These are phyloP conservation scores for Liparis tanakae DNA, from an alignment of 2,797 vertebrate genomes.

Conservation along the genomic window DNA sequence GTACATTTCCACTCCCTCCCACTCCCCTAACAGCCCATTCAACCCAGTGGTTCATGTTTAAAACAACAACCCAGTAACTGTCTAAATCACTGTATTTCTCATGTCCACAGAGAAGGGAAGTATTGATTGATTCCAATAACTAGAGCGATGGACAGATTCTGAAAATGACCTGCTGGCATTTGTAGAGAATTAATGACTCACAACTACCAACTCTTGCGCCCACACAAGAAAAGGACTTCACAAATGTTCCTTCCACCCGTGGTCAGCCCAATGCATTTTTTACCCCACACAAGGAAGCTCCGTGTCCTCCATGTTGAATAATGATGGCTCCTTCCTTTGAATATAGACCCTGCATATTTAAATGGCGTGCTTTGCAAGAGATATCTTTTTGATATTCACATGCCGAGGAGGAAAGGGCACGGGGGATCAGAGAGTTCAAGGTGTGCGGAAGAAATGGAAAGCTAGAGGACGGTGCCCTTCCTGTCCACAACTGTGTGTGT, in stretches of 20 bases:
- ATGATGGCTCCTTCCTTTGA: conserved; percentile 39
- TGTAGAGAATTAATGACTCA: conserved; percentile 18
- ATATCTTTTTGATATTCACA: conserved; percentile 44
- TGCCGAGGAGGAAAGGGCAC: conserved; percentile 33
- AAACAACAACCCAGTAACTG: conserved; percentile 12
- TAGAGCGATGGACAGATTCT: conserved; percentile 24
- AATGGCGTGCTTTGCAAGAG: conserved; percentile 39
- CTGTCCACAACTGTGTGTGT: conserved; percentile 27
- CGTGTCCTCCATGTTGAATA: conserved; percentile 29
- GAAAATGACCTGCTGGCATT: conserved; percentile 31
- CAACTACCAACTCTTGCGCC: conserved; percentile 1
- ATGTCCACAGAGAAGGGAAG: conserved; percentile 4
- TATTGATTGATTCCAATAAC: conserved; percentile 35
- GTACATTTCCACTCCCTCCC: neutral
- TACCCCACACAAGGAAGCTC: conserved; percentile 15
- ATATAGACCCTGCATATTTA: conserved; percentile 50
- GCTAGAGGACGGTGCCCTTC: conserved; percentile 13
- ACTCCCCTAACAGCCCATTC: neutral
- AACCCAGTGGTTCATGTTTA: conserved; percentile 18
- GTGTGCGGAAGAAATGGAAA: conserved; percentile 43
- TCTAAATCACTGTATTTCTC: conserved; percentile 19
- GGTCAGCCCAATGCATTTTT: conserved; percentile 25
- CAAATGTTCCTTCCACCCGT: conserved; percentile 6
- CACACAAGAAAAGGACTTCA: conserved; percentile 18
- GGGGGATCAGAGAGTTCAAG: conserved; percentile 62